Conservation (phyloP, 30 jellyfish, hydroid and myxozoan species). For the Hydractinia echinata region DNA sequence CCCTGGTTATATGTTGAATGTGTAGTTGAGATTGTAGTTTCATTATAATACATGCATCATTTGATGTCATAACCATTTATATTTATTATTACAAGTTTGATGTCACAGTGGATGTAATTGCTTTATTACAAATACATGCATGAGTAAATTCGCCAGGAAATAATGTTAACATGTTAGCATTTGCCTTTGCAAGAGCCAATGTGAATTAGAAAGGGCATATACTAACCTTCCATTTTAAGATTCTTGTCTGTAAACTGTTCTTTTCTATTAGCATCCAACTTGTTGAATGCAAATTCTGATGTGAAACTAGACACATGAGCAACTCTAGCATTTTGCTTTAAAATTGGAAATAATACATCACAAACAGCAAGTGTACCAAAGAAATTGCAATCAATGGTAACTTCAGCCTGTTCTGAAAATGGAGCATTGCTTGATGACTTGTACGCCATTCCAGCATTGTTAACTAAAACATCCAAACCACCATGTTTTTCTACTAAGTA, state of each 20-base stretch:
- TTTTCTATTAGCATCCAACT: slow-evolving; percentile 20
- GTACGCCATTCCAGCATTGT: slow-evolving; percentile 82
- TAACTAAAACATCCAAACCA: slow-evolving; percentile 76
- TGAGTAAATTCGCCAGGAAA: too few relatives aligned
- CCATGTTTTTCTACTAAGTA: slow-evolving; percentile 39
- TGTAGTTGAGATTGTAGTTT: too few relatives aligned
- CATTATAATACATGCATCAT: too few relatives aligned
- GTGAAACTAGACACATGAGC: slow-evolving; percentile 29
- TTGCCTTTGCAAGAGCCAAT: too few relatives aligned
- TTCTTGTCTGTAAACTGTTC: slow-evolving; percentile 12
- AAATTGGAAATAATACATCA: slow-evolving; percentile 61
- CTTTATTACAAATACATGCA: too few relatives aligned
- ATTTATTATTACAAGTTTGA: too few relatives aligned
- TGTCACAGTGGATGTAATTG: too few relatives aligned
- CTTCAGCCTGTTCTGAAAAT: slow-evolving; percentile 75
- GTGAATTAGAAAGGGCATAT: too few relatives aligned
- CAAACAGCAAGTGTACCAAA: slow-evolving; percentile 66
- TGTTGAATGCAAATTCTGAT: slow-evolving; percentile 24
- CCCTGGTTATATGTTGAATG: too few relatives aligned
- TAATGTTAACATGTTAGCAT: too few relatives aligned
- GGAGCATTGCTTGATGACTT: slow-evolving; percentile 43
- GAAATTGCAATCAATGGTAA: slow-evolving; percentile 51
- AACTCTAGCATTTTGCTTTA: slow-evolving; percentile 59
- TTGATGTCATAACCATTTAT: too few relatives aligned
- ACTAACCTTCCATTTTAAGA: slow-evolving; percentile 31